phyloP scores from a whole-genome alignment of 2,888 invertebrate species.

The Strigamia maritima region DNA sequence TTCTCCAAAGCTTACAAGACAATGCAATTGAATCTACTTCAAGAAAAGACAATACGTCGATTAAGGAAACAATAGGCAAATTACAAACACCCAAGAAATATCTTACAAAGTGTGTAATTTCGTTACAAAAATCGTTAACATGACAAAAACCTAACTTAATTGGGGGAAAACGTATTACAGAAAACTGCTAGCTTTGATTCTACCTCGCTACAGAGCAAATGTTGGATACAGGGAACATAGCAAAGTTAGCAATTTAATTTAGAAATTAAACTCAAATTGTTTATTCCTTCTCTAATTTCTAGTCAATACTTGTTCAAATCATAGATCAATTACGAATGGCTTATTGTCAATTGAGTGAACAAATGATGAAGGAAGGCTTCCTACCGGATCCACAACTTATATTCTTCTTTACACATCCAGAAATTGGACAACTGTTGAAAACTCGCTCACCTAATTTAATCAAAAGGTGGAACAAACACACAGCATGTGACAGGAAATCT shows the following conservation, averaged over 20 bases:
- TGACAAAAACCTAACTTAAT: not conserved
- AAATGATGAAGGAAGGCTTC: conserved; percentile 62
- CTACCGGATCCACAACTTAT: conserved; percentile 65
- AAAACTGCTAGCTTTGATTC: conserved; percentile 31
- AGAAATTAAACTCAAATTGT: not conserved
- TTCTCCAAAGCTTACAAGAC: conserved; percentile 56
- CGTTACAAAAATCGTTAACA: not conserved
- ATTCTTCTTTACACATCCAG: conserved; percentile 65
- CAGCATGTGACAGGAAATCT: not conserved
- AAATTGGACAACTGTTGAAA: conserved; percentile 61
- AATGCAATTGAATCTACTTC: conserved; percentile 43
- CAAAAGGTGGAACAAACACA: conserved; percentile 57
- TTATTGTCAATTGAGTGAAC: conserved; percentile 59
- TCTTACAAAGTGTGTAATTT: not conserved
- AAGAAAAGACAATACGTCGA: conserved; percentile 40
- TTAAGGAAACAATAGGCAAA: conserved; percentile 44
- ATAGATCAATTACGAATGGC: conserved; percentile 62
- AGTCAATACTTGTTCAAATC: conserved; percentile 51
- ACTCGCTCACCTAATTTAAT: conserved; percentile 60
- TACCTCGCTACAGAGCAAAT: conserved; percentile 33
- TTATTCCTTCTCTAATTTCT: not conserved
- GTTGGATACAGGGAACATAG: conserved; percentile 40
- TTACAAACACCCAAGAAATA: conserved; percentile 44
- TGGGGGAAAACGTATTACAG: conserved; percentile 41
- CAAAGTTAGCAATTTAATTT: conserved; percentile 29